Base-by-base conservation (phyloP, 1,140 invertebrate genomes). In the Ladona fulva region DNA sequence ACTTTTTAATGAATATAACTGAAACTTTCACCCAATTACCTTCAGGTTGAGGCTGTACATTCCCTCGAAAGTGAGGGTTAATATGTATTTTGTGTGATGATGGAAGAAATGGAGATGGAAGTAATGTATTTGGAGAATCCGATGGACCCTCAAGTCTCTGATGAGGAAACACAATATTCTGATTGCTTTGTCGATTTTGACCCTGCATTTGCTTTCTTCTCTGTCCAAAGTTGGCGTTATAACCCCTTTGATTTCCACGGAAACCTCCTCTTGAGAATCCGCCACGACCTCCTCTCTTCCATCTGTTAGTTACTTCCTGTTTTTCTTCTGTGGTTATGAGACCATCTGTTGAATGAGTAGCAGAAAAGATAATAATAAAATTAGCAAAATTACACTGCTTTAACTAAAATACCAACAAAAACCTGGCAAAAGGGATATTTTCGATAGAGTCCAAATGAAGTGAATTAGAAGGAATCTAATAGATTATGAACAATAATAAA, bases 241-340 rank as follows among this genome's bases (percentile, higher is more conserved):
- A 19, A 81, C 84, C 77, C 85, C 85, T 85, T 85, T 85, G 83
- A 85, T 85, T 80, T 86, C 85, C 78, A 86, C 83, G 74, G 83
- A 84, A 78, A 86, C 85, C 79, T 84, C 86, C 76, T 85, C 85
- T 82, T 84, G 84, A 81, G 85, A 83, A 79, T 85, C 85, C 84
- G 85, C 82, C 78, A 85, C 83, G 81, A 86, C 85, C 80, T 86
- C 85, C 83, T 86, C 85, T 84, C 86, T 85, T 84, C 83, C 85
- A 66, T 5, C 12, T 16, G 5, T 22, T 22, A 66, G 3, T 5
- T 22, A 66, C 52, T 22, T 66, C 52, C 52, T 22, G 16, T 22
- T 66, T 66, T 6, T 66, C 52, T 22, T 66, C 52, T 22, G 16
- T 3, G n/a, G 52, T 66, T 16, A 66, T 16, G 5, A 66, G 16